Percentiles rank a stretch among this genome's conserved stretches.
Evolutionary conservation across 2,888 invertebrate genomes (phyloP).

Genomic region (Rugalucina vietnamica): DNA sequence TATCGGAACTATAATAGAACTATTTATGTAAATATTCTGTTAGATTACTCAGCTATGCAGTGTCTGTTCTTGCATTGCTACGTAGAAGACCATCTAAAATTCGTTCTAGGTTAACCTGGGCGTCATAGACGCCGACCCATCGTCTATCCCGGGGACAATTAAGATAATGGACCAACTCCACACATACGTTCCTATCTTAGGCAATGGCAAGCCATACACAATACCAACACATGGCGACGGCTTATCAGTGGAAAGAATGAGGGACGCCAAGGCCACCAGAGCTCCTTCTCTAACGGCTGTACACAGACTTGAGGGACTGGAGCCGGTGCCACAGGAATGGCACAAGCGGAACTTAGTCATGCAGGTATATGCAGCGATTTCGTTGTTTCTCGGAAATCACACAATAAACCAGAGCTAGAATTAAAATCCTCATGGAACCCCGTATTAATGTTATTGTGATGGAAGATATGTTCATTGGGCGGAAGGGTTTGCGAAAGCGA

Average conservation of each 20-base stretch:
- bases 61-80: no score
- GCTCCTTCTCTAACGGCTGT: background rate
- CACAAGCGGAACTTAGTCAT: conserved; percentile 42
- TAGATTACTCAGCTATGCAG: no score
- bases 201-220: background rate
- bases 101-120: background rate
- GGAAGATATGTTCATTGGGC: no score
- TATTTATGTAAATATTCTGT: no score
- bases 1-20: no score
- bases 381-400: no score
- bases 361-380: no score
- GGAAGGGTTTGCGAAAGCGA: no score
- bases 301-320: background rate
- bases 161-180: background rate
- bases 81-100: no score
- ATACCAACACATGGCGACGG: background rate
- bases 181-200: background rate
- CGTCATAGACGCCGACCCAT: background rate
- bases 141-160: background rate
- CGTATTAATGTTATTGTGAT: no score
- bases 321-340: background rate
- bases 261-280: background rate
- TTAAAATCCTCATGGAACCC: no score
- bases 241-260: background rate
- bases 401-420: no score